Evolutionary conservation across 2,797 vertebrate genomes (phyloP), one percentile per base, ranked within the genome.

Genomic region (Caiman crocodilus): DNA sequence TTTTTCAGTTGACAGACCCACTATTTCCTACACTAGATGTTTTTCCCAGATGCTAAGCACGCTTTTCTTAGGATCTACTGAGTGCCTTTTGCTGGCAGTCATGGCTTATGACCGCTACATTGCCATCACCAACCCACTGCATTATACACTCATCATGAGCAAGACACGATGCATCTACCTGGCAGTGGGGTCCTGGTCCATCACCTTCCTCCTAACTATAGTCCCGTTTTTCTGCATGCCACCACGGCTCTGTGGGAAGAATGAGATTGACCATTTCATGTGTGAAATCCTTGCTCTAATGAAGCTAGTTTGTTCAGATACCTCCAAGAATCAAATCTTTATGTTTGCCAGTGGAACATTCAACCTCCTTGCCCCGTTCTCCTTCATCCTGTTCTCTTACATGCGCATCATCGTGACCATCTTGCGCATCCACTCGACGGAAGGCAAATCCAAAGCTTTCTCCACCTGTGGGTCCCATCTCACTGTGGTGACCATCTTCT

Each of bases 61-160:
- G 56, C 88, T 95, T 79, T 94, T 94, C n/a, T 65, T 94, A 60
- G 93, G 84, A 5, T 94, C 92, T 35, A 87, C 92, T 9, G 94
- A 95, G 90, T 94, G 95, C 83, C 80, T 96, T 42, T 90, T 97
- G n/a, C 92, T 97, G 58, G 64, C 90, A 1, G 56, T 85, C 89
- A 97, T 96, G 95, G 93, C 93, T 57, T 97, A 95, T 63, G 95
- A 96, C 74, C 59, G 55, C 7, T 95, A 93, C 30, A 35, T 95
- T 77, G 93, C 96, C 81, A 96, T 96, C 82, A 96, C 94, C 55
- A 87, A 94, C 42, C 95, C 97, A 69, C 88, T 97, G 18, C 85
- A 2, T 23, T 96, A 97, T 67, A 90, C 74, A 13, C 78, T 87
- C 30, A 88, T 94, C 76, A 96, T 95, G 94, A 96, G 89, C 50